Evolutionary conservation across 2,797 vertebrate species (phyloP).

Genomic region (Tapera naevia): DNA sequence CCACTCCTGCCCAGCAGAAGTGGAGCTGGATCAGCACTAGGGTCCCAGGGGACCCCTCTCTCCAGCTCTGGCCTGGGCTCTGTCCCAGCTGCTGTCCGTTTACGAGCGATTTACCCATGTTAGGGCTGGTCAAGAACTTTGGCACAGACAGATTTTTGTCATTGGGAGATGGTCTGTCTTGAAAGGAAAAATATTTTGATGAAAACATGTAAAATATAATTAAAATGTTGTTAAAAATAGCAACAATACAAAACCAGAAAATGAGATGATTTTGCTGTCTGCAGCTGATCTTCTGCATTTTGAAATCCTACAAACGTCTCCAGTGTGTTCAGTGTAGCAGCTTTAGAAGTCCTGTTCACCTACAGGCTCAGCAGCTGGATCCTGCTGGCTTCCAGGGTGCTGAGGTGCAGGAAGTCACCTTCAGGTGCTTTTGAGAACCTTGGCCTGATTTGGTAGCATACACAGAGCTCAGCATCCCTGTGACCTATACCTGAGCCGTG

Average conservation of each 20-base stretch:
- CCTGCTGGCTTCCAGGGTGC: background rate
- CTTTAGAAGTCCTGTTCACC: background rate
- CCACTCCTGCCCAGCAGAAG: fast-evolving
- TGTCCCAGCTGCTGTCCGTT: background rate
- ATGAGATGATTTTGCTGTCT: background rate
- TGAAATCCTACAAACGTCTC: background rate
- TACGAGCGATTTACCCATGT: background rate
- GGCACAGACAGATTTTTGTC: background rate
- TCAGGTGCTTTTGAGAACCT: background rate
- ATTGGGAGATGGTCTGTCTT: background rate
- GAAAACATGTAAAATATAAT: background rate
- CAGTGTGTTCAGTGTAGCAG: background rate
- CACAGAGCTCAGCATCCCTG: background rate
- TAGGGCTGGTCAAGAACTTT: background rate
- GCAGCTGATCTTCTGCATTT: background rate
- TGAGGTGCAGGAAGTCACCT: fast-evolving
- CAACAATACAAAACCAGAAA: background rate
- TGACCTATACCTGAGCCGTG: fast-evolving
- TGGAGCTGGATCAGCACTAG: fast-evolving
- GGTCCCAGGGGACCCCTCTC: background rate
- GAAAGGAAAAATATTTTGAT: background rate
- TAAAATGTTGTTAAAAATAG: background rate
- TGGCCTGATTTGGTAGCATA: background rate
- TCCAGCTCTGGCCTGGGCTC: background rate
- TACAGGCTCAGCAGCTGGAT: background rate